These are phyloP conservation scores for Leptoteleia sp. DNA, from an alignment of 1,140 invertebrate species.

Conservation along the genomic window DNA sequence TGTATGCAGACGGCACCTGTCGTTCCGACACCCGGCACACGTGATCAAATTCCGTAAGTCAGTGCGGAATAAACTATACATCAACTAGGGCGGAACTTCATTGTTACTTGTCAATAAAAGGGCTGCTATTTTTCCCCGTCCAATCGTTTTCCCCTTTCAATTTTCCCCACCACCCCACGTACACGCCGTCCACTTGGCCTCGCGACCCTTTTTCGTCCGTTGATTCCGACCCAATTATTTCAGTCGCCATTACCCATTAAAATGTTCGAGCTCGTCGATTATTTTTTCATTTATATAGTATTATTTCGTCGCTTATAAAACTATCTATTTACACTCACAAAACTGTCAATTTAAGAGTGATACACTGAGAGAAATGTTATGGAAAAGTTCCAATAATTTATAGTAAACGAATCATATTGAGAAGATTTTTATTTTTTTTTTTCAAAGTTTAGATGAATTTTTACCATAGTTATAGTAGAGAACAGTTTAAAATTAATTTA, in stretches of 20 bases:
- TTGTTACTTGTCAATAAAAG: slow-evolving; percentile 61
- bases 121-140: slow-evolving; percentile 31
- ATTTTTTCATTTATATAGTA: too few species aligned
- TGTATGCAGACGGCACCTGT: slow-evolving; percentile 74
- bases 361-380: too few species aligned
- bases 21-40: slow-evolving; percentile 73
- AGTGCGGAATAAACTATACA: slow-evolving; percentile 62
- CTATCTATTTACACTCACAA: too few species aligned
- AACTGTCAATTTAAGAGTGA: too few species aligned
- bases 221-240: slow-evolving; percentile 5
- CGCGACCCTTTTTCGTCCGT: slow-evolving; percentile 5
- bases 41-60: slow-evolving; percentile 74
- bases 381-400: too few species aligned
- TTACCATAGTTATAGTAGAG: too few species aligned
- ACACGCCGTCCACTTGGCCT: slow-evolving; percentile 28
- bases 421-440: too few species aligned
- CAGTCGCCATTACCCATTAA: not conserved
- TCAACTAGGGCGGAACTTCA: slow-evolving; percentile 62
- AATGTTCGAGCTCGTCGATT: too few species aligned
- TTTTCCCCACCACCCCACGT: not conserved
- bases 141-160: slow-evolving; percentile 4
- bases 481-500: too few species aligned
- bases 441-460: too few species aligned
- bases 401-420: too few species aligned
- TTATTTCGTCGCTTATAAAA: too few species aligned